These are phyloP conservation scores for Stenoptilia bipunctidactyla DNA, from an alignment of 2,888 invertebrate species.

Conservation along the genomic window DNA sequence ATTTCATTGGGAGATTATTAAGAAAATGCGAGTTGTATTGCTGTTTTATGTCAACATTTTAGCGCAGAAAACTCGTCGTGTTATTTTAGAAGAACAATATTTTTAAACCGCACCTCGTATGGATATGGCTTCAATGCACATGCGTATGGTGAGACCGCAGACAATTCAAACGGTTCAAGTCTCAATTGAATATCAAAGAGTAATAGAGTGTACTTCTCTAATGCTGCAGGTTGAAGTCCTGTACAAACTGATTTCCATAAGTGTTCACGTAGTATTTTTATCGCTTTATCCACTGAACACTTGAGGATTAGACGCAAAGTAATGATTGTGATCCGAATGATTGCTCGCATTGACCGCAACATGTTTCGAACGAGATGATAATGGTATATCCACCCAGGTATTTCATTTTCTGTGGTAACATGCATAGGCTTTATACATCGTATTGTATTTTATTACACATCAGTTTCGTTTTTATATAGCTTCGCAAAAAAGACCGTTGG, in stretches of 20 bases:
- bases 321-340: slow-evolving; percentile 56
- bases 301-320: slow-evolving; percentile 32
- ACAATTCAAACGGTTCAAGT: slow-evolving; percentile 48
- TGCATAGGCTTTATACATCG: slow-evolving; percentile 33
- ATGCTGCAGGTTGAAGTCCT: no score
- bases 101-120: slow-evolving; percentile 45
- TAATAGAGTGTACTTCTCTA: slow-evolving; percentile 24
- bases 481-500: no score
- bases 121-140: slow-evolving; percentile 50
- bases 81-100: slow-evolving; percentile 42
- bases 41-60: slow-evolving; percentile 36
- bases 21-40: slow-evolving; percentile 38
- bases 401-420: slow-evolving; percentile 47
- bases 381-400: slow-evolving; percentile 38
- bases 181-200: slow-evolving; percentile 44
- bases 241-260: slow-evolving; percentile 29
- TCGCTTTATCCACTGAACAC: slow-evolving; percentile 37
- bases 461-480: slow-evolving; percentile 2
- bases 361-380: slow-evolving; percentile 60
- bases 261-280: slow-evolving; percentile 33
- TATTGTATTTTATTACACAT: slow-evolving; percentile 25
- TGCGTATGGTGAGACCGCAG: slow-evolving; percentile 48
- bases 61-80: slow-evolving; percentile 29
- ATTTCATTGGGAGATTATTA: slow-evolving; percentile 58
- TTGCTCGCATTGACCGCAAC: slow-evolving; percentile 55